phyloP scores from a whole-genome alignment of 2,888 invertebrate genomes.

The Petrolisthes manimaculis region DNA sequence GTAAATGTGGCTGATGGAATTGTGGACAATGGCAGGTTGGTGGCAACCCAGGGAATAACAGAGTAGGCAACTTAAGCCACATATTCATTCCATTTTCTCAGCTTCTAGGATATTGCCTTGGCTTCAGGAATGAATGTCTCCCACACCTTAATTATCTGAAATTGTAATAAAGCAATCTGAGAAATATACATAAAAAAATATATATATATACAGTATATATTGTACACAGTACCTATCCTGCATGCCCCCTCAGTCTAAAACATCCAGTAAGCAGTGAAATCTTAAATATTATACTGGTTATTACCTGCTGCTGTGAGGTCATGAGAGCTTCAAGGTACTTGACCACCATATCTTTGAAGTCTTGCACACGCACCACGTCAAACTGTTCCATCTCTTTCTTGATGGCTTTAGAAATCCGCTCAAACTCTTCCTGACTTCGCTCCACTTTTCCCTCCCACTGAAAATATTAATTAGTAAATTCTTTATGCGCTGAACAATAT shows the following conservation, averaged over 20 bases:
- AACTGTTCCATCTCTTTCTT: slow-evolving; percentile 94
- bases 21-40: too few relatives aligned
- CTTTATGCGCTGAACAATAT: too few relatives aligned
- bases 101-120: slow-evolving; percentile 82
- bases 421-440: slow-evolving; percentile 94
- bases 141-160: slow-evolving; percentile 86
- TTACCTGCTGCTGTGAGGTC: slow-evolving; percentile 93
- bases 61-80: neutral
- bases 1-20: too few relatives aligned
- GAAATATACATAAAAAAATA: neutral
- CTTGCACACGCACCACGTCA: slow-evolving; percentile 87
- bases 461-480: slow-evolving; percentile 65
- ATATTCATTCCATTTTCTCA: neutral
- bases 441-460: slow-evolving; percentile 98
- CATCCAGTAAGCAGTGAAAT: neutral
- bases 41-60: neutral
- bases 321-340: slow-evolving; percentile 94
- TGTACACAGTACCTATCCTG: neutral
- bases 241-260: neutral
- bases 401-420: slow-evolving; percentile 92
- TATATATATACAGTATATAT: neutral
- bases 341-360: slow-evolving; percentile 90
- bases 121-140: slow-evolving; percentile 96
- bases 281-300: neutral
- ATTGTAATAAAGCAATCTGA: neutral